phyloP scores from a whole-genome alignment of 2,113 vertebrate species.

The Eulacestoma nigropectus region DNA sequence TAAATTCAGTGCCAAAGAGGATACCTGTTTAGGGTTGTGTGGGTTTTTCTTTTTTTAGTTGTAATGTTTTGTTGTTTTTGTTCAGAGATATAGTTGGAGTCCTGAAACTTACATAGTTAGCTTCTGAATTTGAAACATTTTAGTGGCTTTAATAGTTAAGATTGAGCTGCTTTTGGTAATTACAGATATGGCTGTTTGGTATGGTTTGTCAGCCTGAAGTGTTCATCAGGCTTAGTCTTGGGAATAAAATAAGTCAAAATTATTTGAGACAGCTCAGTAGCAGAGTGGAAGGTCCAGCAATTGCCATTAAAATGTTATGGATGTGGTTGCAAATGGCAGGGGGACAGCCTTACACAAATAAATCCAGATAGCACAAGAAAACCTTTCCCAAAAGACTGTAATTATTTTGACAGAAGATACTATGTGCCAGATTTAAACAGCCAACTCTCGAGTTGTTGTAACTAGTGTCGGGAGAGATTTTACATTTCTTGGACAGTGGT shows the following conservation, averaged over 20 bases:
- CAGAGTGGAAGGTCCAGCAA: background rate
- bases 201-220: background rate
- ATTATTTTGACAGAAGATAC: background rate
- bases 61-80: background rate
- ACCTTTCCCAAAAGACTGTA: background rate
- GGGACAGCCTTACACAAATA: background rate
- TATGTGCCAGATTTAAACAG: background rate
- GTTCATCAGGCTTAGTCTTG: background rate
- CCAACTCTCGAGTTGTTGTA: background rate
- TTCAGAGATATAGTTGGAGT: background rate
- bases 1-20: background rate
- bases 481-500: background rate
- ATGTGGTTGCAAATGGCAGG: background rate
- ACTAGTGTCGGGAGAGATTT: background rate
- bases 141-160: background rate
- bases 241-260: background rate
- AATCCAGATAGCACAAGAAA: background rate
- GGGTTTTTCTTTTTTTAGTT: no score
- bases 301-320: conserved; percentile 15
- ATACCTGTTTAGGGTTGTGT: background rate
- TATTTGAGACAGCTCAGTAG: background rate
- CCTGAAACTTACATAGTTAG: background rate
- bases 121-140: background rate
- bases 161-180: background rate
- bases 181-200: background rate